Base-by-base conservation (phyloP, 2,113 vertebrate genomes). In the Gopherus flavomarginatus region DNA sequence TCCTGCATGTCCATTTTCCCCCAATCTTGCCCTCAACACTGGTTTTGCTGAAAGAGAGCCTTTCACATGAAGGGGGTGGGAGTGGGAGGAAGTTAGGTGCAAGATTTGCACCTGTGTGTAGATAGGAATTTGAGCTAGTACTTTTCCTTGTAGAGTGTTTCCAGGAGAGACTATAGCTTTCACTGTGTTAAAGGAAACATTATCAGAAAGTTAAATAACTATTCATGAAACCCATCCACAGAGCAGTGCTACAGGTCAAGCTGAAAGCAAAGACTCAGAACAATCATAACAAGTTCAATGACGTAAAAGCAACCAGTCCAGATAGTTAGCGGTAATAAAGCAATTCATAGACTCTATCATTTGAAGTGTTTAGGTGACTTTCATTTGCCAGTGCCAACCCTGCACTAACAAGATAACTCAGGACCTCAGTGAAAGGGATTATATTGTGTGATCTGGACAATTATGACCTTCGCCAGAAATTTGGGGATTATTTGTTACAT, bases 171-270 rank as follows among this genome's bases (percentile, higher is more conserved):
- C 8, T 83, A 8, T 35, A 29, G 11, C 44, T 91, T 89, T 75
- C 79, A 42, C 44, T 92, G 35, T 62, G 50, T 24, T 79, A 62
- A 88, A 52, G 75, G 5, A 29, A 29, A 19, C 47, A 62, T 69
- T 79, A 84, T 2, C 38, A 87, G 16, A 13, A 95, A 84, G 92
- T 75, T 1, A 87, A 92, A 65, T 82, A 62, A 65, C 38, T 75
- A 4, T 49, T 87, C 22, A 16, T 11, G 69, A 90, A 90, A 86
- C 3, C 7, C 49, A 27, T 53, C 38, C 42, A 87, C 16, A 87
- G n/a, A 3, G 52, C 29, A 87, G 62, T 54, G 42, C 7, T 72
- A 56, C 49, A 91, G 47, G 50, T 85, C n/a, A 52, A 93, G 29
- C 29, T 83, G 77, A 82, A 42, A 90, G 62, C 27, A 16, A 78